Conservation (phyloP, 2,797 vertebrate genomes). For the Parambassis ranga region DNA sequence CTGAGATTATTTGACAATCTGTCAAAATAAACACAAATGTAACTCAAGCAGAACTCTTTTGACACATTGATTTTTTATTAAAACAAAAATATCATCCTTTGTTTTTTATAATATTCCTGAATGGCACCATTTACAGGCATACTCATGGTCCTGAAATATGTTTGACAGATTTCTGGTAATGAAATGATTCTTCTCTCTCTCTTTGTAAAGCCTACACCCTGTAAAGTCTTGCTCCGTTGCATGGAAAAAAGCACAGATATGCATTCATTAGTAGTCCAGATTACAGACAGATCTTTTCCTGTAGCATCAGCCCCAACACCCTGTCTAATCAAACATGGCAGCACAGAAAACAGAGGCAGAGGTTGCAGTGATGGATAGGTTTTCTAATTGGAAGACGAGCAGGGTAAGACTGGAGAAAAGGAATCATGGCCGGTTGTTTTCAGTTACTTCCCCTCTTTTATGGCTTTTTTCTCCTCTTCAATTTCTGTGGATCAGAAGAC, state of each 20-base stretch:
- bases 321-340: conserved; percentile 11
- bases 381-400: conserved; percentile 5
- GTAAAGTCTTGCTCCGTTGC: not conserved
- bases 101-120: conserved; percentile 35
- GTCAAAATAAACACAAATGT: not conserved
- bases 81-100: conserved; percentile 62
- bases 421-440: not conserved
- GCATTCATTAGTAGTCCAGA: conserved; percentile 2
- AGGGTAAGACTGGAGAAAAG: not conserved
- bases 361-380: conserved; percentile 1
- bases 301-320: conserved; percentile 10
- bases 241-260: conserved; percentile 18
- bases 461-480: conserved; percentile 65
- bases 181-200: not conserved
- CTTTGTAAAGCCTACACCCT: not conserved
- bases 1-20: not conserved
- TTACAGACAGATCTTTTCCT: conserved; percentile 3
- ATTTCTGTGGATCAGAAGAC: conserved; percentile 57
- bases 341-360: conserved; percentile 1
- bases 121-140: conserved; percentile 59
- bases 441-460: conserved; percentile 6
- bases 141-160: conserved; percentile 4
- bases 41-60: conserved; percentile 5
- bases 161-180: conserved; percentile 10
- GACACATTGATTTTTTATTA: conserved; percentile 63